phyloP scores from a whole-genome alignment of 2,113 vertebrate species.

The Oryzias javanicus region DNA sequence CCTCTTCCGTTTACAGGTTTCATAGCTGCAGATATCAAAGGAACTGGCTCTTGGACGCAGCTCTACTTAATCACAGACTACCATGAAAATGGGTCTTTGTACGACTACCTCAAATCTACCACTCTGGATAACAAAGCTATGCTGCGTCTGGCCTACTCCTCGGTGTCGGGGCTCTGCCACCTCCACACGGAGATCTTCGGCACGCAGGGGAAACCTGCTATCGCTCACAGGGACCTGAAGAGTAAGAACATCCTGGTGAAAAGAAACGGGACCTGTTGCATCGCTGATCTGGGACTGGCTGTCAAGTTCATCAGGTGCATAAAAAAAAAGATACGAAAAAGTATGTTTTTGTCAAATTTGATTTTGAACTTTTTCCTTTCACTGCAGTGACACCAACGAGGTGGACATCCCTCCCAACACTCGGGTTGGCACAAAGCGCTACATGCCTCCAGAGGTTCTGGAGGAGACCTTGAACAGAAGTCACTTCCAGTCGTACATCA shows the following conservation, averaged over 20 bases:
- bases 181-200: conserved; percentile 97
- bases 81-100: conserved; percentile 94
- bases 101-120: conserved; percentile 95
- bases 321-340: neutral
- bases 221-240: conserved; percentile 95
- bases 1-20: conserved; percentile 78
- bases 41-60: conserved; percentile 97
- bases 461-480: conserved; percentile 93
- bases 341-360: neutral
- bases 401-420: conserved; percentile 97
- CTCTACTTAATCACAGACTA: conserved; percentile 97
- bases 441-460: conserved; percentile 96
- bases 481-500: conserved; percentile 97
- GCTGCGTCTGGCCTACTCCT: conserved; percentile 92
- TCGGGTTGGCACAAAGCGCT: conserved; percentile 94
- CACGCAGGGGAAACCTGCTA: conserved; percentile 95
- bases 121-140: conserved; percentile 89
- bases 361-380: conserved; percentile 2
- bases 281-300: conserved; percentile 93
- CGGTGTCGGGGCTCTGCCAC: conserved; percentile 92
- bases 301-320: conserved; percentile 95
- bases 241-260: conserved; percentile 98
- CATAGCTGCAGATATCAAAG: conserved; percentile 97
- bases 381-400: conserved; percentile 90
- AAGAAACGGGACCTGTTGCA: conserved; percentile 93